phyloP scores from a whole-genome alignment of 2,888 invertebrate genomes.

The Polydesmus complanatus region DNA sequence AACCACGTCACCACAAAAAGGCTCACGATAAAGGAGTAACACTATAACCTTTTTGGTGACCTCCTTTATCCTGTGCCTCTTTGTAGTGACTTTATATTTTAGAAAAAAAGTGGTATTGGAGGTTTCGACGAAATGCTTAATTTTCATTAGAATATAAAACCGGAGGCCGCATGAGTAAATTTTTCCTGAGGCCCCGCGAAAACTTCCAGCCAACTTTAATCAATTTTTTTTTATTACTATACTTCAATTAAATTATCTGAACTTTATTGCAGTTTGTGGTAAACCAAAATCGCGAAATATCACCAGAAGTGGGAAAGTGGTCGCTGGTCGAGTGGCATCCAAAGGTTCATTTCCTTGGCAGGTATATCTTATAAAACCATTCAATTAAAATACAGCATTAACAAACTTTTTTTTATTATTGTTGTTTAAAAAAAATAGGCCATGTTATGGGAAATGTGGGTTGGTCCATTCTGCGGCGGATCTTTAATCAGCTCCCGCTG shows the following conservation, averaged over 20 bases:
- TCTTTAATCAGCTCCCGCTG: constrained; percentile 23
- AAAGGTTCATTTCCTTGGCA: constrained; percentile 17
- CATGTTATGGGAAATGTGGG: constrained; percentile 24
- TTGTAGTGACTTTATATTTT: no score
- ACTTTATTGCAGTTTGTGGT: constrained; percentile 10
- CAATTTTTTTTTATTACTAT: background rate
- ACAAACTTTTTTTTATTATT: constrained; percentile 1
- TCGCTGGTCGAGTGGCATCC: constrained; percentile 11
- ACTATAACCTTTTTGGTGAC: no score
- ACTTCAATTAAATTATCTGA: background rate
- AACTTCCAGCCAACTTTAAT: background rate
- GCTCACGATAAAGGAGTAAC: no score
- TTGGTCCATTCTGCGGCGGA: constrained; percentile 25
- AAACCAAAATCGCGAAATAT: background rate
- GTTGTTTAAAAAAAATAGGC: constrained; percentile 22
- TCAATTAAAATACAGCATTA: background rate
- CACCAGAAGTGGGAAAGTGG: constrained; percentile 8
- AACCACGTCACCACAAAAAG: no score
- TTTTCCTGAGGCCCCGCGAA: background rate
- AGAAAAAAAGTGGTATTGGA: no score
- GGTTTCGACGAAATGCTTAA: no score
- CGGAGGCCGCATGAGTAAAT: background rate
- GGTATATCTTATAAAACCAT: no score
- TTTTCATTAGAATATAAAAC: no score
- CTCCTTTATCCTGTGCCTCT: no score